These are phyloP conservation scores for Cebus imitator DNA, from an alignment of 2,113 vertebrate species.

Conservation along the genomic window DNA sequence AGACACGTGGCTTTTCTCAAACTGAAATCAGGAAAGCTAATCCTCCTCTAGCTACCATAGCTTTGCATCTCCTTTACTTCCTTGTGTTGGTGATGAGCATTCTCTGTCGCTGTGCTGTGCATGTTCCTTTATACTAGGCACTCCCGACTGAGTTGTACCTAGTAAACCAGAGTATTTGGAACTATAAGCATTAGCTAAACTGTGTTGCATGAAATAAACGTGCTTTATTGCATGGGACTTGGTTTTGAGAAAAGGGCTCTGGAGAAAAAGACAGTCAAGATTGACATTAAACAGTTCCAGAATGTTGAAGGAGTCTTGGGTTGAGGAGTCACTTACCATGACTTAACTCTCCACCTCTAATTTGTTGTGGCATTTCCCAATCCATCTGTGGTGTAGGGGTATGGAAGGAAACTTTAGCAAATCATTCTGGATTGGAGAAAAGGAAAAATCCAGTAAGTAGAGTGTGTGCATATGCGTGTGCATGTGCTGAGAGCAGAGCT, in stretches of 20 bases:
- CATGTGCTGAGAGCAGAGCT: neutral
- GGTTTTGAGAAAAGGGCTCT: constrained; percentile 45
- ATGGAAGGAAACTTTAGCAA: neutral
- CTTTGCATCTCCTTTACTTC: constrained; percentile 71
- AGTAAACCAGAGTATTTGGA: neutral
- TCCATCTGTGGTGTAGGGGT: neutral
- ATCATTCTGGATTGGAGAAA: neutral
- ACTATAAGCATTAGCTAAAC: constrained; percentile 39
- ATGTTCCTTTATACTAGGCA: constrained; percentile 53
- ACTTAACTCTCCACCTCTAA: neutral
- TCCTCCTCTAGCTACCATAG: constrained; percentile 65
- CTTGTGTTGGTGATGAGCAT: constrained; percentile 47
- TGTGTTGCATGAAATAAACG: constrained; percentile 76
- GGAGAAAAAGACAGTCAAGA: neutral
- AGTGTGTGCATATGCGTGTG: neutral
- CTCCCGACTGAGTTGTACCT: neutral
- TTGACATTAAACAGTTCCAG: neutral
- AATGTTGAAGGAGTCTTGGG: neutral
- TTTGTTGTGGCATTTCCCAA: neutral
- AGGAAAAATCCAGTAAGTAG: neutral
- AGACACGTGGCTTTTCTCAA: neutral
- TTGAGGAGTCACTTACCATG: neutral
- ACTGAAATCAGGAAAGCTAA: constrained; percentile 44
- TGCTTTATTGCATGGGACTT: constrained; percentile 74
- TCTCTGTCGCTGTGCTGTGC: constrained; percentile 65